phyloP scores from a whole-genome alignment of 2,888 invertebrate genomes.

The Sepioteuthis lessoniana region DNA sequence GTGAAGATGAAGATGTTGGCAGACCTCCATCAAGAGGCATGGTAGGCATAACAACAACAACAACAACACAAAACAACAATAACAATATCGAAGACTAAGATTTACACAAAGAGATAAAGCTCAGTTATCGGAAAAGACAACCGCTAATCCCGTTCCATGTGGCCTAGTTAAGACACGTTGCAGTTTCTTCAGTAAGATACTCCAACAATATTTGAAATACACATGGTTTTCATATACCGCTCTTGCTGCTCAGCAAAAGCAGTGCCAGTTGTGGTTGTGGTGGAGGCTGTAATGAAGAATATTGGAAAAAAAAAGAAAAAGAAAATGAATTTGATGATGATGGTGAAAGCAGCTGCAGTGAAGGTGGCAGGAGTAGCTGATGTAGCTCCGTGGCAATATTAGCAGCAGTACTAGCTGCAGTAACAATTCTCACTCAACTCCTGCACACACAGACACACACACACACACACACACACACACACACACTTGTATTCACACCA shows the following conservation, averaged over 20 bases:
- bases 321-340: background rate
- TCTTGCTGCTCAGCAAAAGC: background rate
- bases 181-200: background rate
- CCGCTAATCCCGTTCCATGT: background rate
- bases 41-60: slow-evolving; percentile 10
- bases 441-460: background rate
- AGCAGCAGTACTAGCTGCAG: background rate
- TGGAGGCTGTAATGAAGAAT: slow-evolving; percentile 33
- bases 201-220: background rate
- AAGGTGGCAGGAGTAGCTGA: background rate
- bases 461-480: background rate
- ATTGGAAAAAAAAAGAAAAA: background rate
- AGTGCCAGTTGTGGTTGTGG: background rate
- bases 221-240: background rate
- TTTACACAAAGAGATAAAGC: background rate
- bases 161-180: background rate
- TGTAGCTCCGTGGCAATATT: background rate
- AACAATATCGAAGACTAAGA: background rate
- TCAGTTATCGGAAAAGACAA: background rate
- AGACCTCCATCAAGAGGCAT: slow-evolving; percentile 12
- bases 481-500: background rate
- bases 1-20: background rate
- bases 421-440: background rate
- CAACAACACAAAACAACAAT: background rate
- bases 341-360: background rate